These are phyloP conservation scores for Azorinus chamasolen DNA, from an alignment of 2,888 invertebrate genomes.

Conservation along the genomic window DNA sequence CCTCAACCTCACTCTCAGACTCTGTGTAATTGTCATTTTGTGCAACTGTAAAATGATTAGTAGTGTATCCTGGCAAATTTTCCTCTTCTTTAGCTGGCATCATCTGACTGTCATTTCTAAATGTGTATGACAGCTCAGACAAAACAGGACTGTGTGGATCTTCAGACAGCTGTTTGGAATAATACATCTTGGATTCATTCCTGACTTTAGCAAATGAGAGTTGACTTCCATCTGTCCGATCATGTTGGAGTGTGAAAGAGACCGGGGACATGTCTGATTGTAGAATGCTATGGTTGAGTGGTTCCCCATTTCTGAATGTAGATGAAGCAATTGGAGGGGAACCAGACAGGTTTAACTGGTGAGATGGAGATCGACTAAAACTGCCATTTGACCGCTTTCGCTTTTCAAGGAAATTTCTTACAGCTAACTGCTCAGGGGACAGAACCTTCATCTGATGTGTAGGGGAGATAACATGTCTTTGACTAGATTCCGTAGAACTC, in stretches of 20 bases:
- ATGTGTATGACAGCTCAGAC: slow-evolving; percentile 56
- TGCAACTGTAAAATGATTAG: slow-evolving; percentile 8
- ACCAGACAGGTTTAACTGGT: slow-evolving; percentile 1
- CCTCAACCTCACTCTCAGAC: background rate
- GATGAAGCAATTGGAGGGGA: slow-evolving; percentile 55
- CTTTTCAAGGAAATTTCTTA: slow-evolving; percentile 49
- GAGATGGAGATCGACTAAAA: background rate
- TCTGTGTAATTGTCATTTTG: background rate
- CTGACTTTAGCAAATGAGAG: slow-evolving; percentile 27
- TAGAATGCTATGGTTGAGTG: background rate
- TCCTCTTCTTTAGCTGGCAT: slow-evolving; percentile 47
- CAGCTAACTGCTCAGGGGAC: slow-evolving; percentile 57
- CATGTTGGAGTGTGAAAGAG: slow-evolving; percentile 34
- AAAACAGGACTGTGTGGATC: slow-evolving; percentile 9
- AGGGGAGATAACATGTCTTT: background rate
- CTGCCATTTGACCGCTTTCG: slow-evolving; percentile 17
- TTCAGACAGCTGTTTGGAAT: background rate
- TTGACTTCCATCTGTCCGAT: slow-evolving; percentile 22
- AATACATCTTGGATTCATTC: slow-evolving; percentile 8
- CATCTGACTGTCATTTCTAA: slow-evolving; percentile 61
- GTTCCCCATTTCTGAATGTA: slow-evolving; percentile 39
- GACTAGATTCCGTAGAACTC: background rate
- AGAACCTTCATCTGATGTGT: slow-evolving; percentile 32
- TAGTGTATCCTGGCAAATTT: slow-evolving; percentile 51
- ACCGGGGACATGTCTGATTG: slow-evolving; percentile 42